phyloP scores from a whole-genome alignment of 1,140 invertebrate species.

The Drosophila mojavensis region DNA sequence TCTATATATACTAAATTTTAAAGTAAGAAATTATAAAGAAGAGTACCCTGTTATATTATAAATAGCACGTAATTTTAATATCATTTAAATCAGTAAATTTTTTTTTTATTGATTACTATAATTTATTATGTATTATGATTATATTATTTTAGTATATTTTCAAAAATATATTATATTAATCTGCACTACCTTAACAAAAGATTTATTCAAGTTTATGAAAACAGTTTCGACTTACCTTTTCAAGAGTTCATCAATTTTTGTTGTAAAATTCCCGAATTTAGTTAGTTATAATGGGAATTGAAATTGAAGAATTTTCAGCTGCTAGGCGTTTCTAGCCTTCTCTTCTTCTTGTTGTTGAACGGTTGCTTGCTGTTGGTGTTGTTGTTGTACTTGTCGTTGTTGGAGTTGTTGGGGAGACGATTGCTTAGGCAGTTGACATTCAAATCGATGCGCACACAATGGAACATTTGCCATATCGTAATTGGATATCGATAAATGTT shows the following conservation, averaged over 20 bases:
- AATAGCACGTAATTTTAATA: too few species aligned
- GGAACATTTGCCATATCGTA: constrained; percentile 31
- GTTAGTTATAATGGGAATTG: constrained; percentile 1
- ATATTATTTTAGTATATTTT: too few species aligned
- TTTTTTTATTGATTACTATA: too few species aligned
- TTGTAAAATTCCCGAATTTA: constrained; percentile 3
- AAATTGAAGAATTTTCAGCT: constrained; percentile 17
- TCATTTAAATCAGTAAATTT: too few species aligned
- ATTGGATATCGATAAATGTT: constrained; percentile 37
- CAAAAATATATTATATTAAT: too few species aligned
- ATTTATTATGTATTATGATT: too few species aligned
- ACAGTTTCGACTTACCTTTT: constrained; percentile 1
- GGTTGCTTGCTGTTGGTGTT: constrained; percentile 2
- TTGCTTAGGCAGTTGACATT: constrained; percentile 26
- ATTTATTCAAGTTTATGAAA: background rate
- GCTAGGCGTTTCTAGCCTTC: constrained; percentile 32
- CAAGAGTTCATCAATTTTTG: constrained; percentile 4
- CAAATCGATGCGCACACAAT: constrained; percentile 28
- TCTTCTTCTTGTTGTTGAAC: constrained; percentile 26
- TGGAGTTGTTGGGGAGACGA: constrained; percentile 4
- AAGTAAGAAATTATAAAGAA: too few species aligned
- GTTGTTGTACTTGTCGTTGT: constrained; percentile 16
- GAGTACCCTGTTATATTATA: too few species aligned
- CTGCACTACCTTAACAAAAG: too few species aligned
- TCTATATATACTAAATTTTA: too few species aligned